These are phyloP conservation scores for Brachionus plicatilis DNA, from an alignment of 1,140 invertebrate genomes.

Conservation along the genomic window DNA sequence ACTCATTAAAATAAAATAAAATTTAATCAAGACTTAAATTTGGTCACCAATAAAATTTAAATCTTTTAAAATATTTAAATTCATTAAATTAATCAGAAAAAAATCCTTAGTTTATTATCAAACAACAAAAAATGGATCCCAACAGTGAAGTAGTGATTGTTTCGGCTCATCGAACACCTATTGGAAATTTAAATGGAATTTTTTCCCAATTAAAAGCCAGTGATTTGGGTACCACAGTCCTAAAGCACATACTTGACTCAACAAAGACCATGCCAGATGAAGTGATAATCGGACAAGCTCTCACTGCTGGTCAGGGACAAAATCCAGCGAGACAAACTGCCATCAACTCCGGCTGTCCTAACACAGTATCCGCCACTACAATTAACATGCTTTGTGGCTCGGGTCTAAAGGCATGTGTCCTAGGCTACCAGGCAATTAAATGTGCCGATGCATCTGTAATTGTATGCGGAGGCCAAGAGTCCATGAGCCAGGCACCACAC, in stretches of 20 bases:
- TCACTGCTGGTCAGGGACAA: constrained; percentile 60
- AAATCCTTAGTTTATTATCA: not conserved
- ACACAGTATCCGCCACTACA: constrained; percentile 66
- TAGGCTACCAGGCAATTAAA: constrained; percentile 68
- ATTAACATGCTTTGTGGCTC: constrained; percentile 82
- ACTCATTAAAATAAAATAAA: too few relatives aligned
- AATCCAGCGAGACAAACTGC: constrained; percentile 78
- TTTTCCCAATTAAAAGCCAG: constrained; percentile 66
- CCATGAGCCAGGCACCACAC: constrained; percentile 74
- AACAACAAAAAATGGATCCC: constrained; percentile 44
- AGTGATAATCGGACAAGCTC: constrained; percentile 79
- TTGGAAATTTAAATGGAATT: constrained; percentile 67
- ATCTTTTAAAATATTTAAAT: not conserved
- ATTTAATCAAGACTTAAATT: not conserved
- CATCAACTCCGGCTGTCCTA: constrained; percentile 69
- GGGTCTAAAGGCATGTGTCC: constrained; percentile 69
- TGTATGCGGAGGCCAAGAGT: constrained; percentile 77
- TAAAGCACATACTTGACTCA: constrained; percentile 55
- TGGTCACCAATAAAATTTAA: not conserved
- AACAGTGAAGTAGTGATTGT: constrained; percentile 61
- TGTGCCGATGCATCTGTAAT: constrained; percentile 67
- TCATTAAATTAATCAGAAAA: not conserved
- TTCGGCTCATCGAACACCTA: constrained; percentile 64
- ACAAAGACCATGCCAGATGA: constrained; percentile 54
- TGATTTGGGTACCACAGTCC: constrained; percentile 70